These are phyloP conservation scores for Clistopyga incitator DNA, from an alignment of 2,888 invertebrate genomes.

Conservation along the genomic window DNA sequence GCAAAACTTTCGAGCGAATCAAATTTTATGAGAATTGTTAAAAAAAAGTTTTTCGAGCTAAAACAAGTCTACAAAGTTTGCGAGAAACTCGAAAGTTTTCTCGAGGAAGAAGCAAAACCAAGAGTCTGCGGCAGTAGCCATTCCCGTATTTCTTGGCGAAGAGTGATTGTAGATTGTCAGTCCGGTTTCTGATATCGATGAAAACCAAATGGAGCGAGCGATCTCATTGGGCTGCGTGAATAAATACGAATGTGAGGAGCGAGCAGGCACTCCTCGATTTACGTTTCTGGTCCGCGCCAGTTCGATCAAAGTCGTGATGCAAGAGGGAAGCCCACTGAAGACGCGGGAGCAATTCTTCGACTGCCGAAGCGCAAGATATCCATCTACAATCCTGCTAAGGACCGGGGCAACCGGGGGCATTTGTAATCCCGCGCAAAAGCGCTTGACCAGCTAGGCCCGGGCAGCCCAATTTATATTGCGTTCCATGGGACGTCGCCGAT, in stretches of 20 bases:
- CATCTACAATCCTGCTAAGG: conserved; percentile 82
- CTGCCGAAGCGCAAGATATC: conserved; percentile 76
- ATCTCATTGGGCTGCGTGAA: conserved; percentile 13
- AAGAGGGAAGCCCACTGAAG: conserved; percentile 36
- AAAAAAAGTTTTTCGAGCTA: too few species aligned
- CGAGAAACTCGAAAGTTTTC: neutral
- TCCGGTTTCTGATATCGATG: conserved; percentile 33
- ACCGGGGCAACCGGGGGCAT: conserved; percentile 75
- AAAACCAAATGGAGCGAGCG: conserved; percentile 14
- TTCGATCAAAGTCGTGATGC: conserved; percentile 78
- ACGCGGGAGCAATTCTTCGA: conserved; percentile 74
- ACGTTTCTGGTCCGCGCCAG: conserved; percentile 60
- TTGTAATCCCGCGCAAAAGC: conserved; percentile 81
- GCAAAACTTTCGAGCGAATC: too few species aligned
- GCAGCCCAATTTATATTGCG: conserved; percentile 83
- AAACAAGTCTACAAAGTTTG: too few species aligned
- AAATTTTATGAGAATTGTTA: too few species aligned
- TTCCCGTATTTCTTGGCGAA: neutral
- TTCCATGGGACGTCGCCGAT: conserved; percentile 80
- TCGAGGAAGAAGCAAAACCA: neutral
- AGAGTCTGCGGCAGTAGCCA: neutral
- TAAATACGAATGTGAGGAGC: conserved; percentile 6
- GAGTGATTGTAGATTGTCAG: conserved; percentile 13
- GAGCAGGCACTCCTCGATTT: conserved; percentile 64
- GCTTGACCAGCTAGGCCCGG: conserved; percentile 60